These are phyloP conservation scores for Unio pictorum DNA, from an alignment of 2,888 invertebrate genomes.

Conservation along the genomic window DNA sequence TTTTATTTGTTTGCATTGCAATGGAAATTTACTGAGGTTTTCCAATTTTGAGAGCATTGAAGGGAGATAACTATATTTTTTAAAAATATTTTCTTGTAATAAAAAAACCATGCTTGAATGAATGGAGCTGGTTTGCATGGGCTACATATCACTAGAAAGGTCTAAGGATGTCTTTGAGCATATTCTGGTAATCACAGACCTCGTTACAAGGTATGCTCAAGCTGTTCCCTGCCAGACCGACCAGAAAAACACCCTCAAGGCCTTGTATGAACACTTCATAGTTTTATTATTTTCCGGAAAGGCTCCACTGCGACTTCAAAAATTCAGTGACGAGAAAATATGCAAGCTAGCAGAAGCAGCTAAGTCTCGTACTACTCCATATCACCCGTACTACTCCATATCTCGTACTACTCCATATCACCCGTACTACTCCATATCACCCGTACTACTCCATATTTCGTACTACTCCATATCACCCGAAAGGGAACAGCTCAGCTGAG, in stretches of 20 bases:
- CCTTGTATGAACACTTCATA: not conserved
- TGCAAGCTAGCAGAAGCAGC: not conserved
- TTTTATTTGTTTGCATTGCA: too few relatives aligned
- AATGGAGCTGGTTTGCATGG: slow-evolving; percentile 22
- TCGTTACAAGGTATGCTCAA: too few relatives aligned
- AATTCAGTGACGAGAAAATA: slow-evolving; percentile 15
- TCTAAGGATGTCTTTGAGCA: slow-evolving; percentile 3
- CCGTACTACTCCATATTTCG: slow-evolving; percentile 17
- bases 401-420: slow-evolving; percentile 20
- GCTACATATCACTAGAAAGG: slow-evolving; percentile 19
- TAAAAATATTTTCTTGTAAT: too few relatives aligned
- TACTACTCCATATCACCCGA: slow-evolving; percentile 20
- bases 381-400: too few relatives aligned
- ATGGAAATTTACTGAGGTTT: too few relatives aligned
- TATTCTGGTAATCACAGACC: too few relatives aligned
- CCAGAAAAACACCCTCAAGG: too few relatives aligned
- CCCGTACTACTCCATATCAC: too few relatives aligned
- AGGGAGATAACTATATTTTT: too few relatives aligned
- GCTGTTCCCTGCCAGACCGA: slow-evolving; percentile 12
- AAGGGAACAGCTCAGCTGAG: slow-evolving; percentile 17
- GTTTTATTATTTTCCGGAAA: slow-evolving; percentile 19
- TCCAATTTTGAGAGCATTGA: too few relatives aligned
- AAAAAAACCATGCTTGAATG: too few relatives aligned
- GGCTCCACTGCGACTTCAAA: slow-evolving; percentile 19
- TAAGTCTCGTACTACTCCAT: slow-evolving; percentile 19